Percentiles rank a stretch among this genome's conserved stretches.
phyloP scores from a whole-genome alignment of 2,113 vertebrate species.

The Heterotilapia buettikoferi region DNA sequence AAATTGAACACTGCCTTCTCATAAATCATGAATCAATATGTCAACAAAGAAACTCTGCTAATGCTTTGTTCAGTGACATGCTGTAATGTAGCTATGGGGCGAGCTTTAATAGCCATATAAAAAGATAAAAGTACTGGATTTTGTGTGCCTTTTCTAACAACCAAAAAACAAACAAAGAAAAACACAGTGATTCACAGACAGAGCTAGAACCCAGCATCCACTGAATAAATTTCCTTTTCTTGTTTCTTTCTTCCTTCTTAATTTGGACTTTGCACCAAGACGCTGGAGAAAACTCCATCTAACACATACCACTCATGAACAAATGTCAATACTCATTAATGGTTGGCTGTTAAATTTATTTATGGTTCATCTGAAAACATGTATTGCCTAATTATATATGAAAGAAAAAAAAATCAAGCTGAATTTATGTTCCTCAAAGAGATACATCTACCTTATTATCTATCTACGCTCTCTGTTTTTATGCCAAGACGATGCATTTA shows the following conservation, averaged over 20 bases:
- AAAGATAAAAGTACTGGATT: conserved; percentile 29
- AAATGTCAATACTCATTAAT: conserved; percentile 41
- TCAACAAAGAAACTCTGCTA: conserved; percentile 49
- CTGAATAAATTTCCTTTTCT: background rate
- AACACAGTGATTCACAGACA: background rate
- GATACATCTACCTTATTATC: conserved; percentile 26
- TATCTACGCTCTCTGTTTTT: background rate
- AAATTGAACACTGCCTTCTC: conserved; percentile 53
- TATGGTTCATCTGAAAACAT: conserved; percentile 33
- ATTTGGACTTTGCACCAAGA: background rate
- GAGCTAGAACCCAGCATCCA: background rate
- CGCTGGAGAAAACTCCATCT: conserved; percentile 9
- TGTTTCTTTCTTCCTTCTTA: background rate
- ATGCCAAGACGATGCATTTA: conserved; percentile 35
- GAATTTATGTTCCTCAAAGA: conserved; percentile 37
- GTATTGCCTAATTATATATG: conserved; percentile 39
- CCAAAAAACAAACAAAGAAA: background rate
- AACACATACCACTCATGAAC: conserved; percentile 19
- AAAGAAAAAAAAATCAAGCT: conserved; percentile 3
- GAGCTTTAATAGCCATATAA: conserved; percentile 44
- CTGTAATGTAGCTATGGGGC: conserved; percentile 24
- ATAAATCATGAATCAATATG: conserved; percentile 64
- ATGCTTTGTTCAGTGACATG: conserved; percentile 20
- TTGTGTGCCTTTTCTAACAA: conserved; percentile 10
- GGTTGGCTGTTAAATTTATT: background rate